phyloP scores from a whole-genome alignment of 2,797 vertebrate genomes.

The Scarus forsteni region DNA sequence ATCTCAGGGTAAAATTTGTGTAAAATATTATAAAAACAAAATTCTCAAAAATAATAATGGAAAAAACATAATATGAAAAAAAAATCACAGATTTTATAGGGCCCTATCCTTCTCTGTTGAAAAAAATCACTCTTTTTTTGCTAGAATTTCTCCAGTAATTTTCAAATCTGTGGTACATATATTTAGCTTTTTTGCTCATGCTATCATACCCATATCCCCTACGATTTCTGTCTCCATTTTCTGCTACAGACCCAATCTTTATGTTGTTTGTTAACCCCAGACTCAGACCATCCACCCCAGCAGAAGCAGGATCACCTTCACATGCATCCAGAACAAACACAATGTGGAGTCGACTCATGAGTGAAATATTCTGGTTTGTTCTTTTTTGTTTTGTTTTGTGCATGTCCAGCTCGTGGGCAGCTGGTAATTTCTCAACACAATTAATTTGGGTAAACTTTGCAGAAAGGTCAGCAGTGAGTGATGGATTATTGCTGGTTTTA shows the following conservation, averaged over 20 bases:
- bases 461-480: slow-evolving; percentile 76
- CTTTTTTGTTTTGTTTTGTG: slow-evolving; percentile 38
- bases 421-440: slow-evolving; percentile 61
- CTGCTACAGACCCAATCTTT: not conserved
- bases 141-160: too few relatives aligned
- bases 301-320: slow-evolving; percentile 22
- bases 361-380: slow-evolving; percentile 27
- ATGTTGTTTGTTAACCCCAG: slow-evolving; percentile 10
- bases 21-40: too few relatives aligned
- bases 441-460: slow-evolving; percentile 68
- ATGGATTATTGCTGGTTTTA: slow-evolving; percentile 69
- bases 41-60: too few relatives aligned
- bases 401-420: slow-evolving; percentile 33
- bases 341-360: slow-evolving; percentile 46
- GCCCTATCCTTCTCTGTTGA: too few relatives aligned
- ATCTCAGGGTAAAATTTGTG: too few relatives aligned
- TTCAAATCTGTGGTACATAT: too few relatives aligned
- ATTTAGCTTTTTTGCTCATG: too few relatives aligned
- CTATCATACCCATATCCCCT: too few relatives aligned
- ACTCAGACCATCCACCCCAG: too few relatives aligned
- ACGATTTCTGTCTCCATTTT: not conserved
- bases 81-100: too few relatives aligned
- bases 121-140: too few relatives aligned
- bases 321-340: slow-evolving; percentile 45
- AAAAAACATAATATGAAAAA: too few relatives aligned